Evolutionary conservation across 2,888 invertebrate genomes (phyloP), one percentile per base, ranked within the genome.

Genomic region (Sinhomidia bicolor): DNA sequence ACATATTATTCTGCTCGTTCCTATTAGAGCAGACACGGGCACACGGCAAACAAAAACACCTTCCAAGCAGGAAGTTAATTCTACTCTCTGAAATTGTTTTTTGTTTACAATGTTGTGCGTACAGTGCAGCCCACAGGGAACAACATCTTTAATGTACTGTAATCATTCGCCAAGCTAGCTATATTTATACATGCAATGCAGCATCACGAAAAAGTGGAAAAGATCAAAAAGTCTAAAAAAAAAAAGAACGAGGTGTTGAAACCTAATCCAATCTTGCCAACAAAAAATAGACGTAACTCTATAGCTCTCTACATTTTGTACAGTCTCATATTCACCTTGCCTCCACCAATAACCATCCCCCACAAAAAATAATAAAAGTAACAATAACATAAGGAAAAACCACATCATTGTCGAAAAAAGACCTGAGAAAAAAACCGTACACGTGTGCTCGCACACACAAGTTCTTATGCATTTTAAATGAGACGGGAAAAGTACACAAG

Each of bases 381-480:
- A 54, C 17, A 54, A 54, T 3, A 57, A 57, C 51, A 51, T 4
- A 51, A n/a, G 1, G 17, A 51, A 51, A 51, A 57, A 23, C 14
- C 32, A 14, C 65, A 32, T 14, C 1, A 65, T 29, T 12, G 29
- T 17, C 2, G 20, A 1, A 20, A 57, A 17, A 6, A 23, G 20
- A 57, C 36, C n/a, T 23, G 1, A 29, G 62, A 26, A 26, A 1
- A 29, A 5, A 65, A 4, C 2, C 12, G 17, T n/a, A 32, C 26
- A 26, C 7, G 10, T 29, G 32, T 29, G 68, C 7, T 36, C 36
- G 7, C 7, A 36, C 36, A 36, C 7, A 36, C 36, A 36, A 68
- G 47, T 17, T 41, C n/a, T 17, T 41, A 60, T 81, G 62, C 62
- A 81, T 81, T 81, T 62, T 65, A 81, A 81, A 81, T 81, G 26